These are phyloP conservation scores for Danio rerio DNA, from an alignment of 2,113 vertebrate species.

Conservation along the genomic window DNA sequence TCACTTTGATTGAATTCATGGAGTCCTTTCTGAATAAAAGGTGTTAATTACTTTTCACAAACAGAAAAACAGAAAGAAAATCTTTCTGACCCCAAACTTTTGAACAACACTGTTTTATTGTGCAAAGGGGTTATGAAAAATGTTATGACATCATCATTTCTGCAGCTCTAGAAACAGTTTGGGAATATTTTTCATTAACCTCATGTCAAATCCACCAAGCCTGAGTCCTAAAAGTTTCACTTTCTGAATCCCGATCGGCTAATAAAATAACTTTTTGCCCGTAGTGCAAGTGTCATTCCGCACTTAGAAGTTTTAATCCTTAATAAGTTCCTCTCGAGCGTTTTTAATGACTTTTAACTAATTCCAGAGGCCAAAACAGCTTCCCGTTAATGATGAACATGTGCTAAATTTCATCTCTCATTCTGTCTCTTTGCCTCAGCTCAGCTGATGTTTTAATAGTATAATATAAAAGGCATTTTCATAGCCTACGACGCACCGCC, in stretches of 20 bases:
- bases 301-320: too few relatives aligned
- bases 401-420: background rate
- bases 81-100: background rate
- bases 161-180: background rate
- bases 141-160: background rate
- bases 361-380: background rate
- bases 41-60: background rate
- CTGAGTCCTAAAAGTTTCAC: background rate
- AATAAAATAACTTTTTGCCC: background rate
- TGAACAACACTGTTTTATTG: background rate
- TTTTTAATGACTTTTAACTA: conserved; percentile 24
- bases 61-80: background rate
- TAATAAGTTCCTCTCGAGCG: background rate
- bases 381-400: background rate
- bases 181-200: background rate
- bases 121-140: background rate
- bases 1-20: background rate
- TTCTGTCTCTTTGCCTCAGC: background rate
- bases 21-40: background rate
- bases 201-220: background rate
- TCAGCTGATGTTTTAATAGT: background rate
- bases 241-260: background rate
- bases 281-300: background rate
- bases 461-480: conserved; percentile 17
- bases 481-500: background rate